phyloP scores from a whole-genome alignment of 2,113 vertebrate genomes.

The Eonycteris spelaea region DNA sequence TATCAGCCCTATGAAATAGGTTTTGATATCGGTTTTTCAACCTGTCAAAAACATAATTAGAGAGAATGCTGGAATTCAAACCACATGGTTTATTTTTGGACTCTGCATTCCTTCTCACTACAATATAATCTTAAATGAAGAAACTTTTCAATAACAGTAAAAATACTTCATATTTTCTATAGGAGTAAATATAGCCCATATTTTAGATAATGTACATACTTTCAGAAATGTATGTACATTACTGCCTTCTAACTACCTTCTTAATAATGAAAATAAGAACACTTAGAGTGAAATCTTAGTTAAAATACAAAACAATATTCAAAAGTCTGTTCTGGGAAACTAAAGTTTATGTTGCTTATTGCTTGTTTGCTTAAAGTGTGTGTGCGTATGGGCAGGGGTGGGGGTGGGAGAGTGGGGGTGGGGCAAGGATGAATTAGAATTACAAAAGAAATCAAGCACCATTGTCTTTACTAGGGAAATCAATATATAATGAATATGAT shows the following conservation, averaged over 20 bases:
- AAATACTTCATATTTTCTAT: too few relatives aligned
- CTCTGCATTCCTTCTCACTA: not conserved
- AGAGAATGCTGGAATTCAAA: not conserved
- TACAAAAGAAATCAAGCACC: not conserved
- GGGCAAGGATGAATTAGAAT: not conserved
- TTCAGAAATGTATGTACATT: not conserved
- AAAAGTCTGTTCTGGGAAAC: not conserved
- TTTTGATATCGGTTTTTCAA: not conserved
- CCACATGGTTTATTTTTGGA: not conserved
- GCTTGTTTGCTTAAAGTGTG: not conserved
- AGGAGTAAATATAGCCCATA: too few relatives aligned
- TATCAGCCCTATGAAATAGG: not conserved
- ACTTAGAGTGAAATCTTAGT: not conserved
- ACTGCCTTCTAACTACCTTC: accelerated
- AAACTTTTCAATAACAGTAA: not conserved
- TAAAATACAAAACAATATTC: not conserved
- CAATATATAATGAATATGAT: not conserved
- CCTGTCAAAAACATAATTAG: not conserved
- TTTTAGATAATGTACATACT: not conserved
- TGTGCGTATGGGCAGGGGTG: not conserved
- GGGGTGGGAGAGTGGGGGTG: too few relatives aligned
- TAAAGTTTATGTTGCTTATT: not conserved
- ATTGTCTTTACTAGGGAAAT: not conserved
- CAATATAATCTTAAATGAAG: not conserved
- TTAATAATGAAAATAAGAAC: not conserved